These are phyloP conservation scores for Cyclura pinguis DNA, from an alignment of 2,797 vertebrate genomes.

Conservation along the genomic window DNA sequence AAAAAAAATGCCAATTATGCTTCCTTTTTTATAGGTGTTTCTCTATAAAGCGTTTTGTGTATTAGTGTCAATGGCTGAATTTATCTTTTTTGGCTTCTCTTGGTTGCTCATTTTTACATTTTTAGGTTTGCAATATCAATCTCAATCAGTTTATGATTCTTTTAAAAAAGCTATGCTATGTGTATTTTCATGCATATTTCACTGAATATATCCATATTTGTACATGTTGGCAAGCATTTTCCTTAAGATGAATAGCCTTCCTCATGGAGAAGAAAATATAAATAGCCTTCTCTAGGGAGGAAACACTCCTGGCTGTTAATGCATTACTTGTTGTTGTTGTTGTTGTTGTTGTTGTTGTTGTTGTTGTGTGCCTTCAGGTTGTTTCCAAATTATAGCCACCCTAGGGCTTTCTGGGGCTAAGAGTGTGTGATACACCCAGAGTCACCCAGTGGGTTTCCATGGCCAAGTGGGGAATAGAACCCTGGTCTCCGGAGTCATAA, in stretches of 20 bases:
- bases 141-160: neutral
- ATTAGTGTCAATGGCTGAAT: neutral
- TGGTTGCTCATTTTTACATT: neutral
- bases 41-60: neutral
- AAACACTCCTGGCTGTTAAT: neutral
- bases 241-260: too few relatives aligned
- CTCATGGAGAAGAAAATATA: too few relatives aligned
- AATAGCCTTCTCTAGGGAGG: too few relatives aligned
- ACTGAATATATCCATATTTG: neutral
- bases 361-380: too few relatives aligned
- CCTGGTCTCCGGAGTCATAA: too few relatives aligned
- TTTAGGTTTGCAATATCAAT: neutral
- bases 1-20: neutral
- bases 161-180: neutral
- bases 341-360: too few relatives aligned
- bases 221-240: neutral
- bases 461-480: too few relatives aligned
- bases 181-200: neutral
- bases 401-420: too few relatives aligned
- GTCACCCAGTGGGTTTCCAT: too few relatives aligned
- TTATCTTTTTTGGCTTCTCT: neutral
- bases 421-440: too few relatives aligned
- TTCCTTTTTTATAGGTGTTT: neutral
- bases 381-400: too few relatives aligned
- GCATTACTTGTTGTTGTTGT: neutral